Percentiles rank a stretch among this genome's conserved stretches.
Conservation (phyloP, 2,113 vertebrate species). For the Lathamus discolor region DNA sequence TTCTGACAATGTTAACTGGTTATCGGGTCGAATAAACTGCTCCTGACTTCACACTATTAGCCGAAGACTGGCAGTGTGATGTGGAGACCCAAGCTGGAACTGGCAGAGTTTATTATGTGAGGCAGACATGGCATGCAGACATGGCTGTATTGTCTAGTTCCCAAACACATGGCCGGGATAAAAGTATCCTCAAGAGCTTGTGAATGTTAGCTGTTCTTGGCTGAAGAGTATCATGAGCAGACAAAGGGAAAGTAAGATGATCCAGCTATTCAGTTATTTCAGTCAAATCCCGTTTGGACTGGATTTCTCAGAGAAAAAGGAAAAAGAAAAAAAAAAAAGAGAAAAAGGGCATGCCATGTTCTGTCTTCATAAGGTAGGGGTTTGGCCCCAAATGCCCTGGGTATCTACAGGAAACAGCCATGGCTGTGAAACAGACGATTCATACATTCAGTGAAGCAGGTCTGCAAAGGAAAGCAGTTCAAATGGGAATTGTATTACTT, state of each 20-base stretch:
- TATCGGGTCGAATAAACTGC: accelerated
- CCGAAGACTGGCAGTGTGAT: neutral
- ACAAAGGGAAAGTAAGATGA: neutral
- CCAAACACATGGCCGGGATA: neutral
- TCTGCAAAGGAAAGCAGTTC: neutral
- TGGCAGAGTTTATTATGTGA: neutral
- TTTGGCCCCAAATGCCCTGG: neutral
- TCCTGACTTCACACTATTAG: neutral
- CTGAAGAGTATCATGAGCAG: neutral
- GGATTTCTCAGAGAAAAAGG: neutral
- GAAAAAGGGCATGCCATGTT: neutral
- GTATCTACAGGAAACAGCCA: neutral
- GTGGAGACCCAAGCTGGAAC: neutral
- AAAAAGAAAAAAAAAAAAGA: neutral
- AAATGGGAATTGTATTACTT: neutral
- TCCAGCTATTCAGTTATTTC: neutral
- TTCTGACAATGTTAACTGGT: neutral
- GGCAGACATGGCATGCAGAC: neutral
- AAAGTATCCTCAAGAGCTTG: neutral
- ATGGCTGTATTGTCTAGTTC: neutral
- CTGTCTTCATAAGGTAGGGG: neutral
- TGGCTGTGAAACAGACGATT: neutral
- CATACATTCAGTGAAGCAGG: neutral
- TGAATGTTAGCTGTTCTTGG: neutral
- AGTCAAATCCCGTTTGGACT: neutral